Percentiles rank a stretch among this genome's conserved stretches.
These are phyloP conservation scores for Phyllostomus hastatus DNA, from an alignment of 2,113 vertebrate genomes.

Conservation along the genomic window DNA sequence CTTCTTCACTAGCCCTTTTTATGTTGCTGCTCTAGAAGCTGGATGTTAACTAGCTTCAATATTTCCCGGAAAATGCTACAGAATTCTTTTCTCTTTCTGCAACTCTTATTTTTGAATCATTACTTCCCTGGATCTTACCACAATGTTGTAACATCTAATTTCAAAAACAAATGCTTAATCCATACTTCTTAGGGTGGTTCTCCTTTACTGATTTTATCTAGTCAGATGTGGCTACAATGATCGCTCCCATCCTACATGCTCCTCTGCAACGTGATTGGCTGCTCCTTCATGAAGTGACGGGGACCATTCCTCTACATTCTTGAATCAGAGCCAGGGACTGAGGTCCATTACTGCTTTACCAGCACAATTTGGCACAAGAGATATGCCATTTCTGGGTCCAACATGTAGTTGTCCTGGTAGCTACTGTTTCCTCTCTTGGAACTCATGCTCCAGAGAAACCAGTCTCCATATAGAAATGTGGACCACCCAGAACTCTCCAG, in stretches of 20 bases:
- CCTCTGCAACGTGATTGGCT: background rate
- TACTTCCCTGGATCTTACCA: background rate
- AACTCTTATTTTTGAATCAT: background rate
- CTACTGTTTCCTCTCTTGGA: background rate
- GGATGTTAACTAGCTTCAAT: background rate
- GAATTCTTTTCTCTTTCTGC: background rate
- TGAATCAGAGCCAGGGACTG: background rate
- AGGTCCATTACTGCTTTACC: background rate
- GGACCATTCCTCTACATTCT: background rate
- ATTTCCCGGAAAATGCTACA: background rate
- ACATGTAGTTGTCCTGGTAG: background rate
- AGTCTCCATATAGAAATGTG: background rate
- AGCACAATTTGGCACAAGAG: background rate
- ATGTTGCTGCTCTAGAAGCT: background rate
- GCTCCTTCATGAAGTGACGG: background rate
- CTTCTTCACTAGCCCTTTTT: background rate
- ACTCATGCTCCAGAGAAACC: background rate
- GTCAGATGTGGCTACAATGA: background rate
- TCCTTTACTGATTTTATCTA: background rate
- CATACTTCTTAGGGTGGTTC: background rate
- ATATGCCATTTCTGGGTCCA: background rate
- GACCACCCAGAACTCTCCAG: background rate
- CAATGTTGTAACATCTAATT: background rate
- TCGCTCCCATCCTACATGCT: background rate
- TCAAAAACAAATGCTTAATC: background rate